These are phyloP conservation scores for Anas acuta DNA, from an alignment of 2,797 vertebrate genomes.

Conservation along the genomic window DNA sequence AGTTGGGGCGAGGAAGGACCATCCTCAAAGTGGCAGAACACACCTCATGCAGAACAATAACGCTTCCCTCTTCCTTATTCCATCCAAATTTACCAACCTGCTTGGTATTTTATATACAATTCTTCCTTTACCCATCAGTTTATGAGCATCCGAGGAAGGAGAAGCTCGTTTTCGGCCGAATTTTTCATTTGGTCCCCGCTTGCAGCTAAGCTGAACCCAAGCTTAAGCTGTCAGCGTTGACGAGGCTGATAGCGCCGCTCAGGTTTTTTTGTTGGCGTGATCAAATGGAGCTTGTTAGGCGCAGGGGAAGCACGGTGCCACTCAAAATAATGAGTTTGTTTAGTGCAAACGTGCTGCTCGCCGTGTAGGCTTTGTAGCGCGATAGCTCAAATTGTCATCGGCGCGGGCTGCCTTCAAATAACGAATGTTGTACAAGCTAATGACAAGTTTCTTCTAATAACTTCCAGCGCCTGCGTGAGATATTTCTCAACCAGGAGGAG, in stretches of 20 bases:
- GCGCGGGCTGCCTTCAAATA: not conserved
- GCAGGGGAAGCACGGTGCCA: not conserved
- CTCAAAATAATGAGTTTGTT: not conserved
- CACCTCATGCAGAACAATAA: not conserved
- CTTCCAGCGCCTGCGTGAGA: not conserved
- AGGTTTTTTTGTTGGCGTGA: not conserved
- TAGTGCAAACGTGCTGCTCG: not conserved
- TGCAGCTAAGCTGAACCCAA: not conserved
- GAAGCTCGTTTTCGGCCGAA: not conserved
- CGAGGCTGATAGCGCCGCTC: not conserved
- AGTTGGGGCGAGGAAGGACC: not conserved
- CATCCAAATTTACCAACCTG: not conserved
- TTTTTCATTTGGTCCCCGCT: not conserved
- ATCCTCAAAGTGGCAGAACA: not conserved
- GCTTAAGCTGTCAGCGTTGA: not conserved
- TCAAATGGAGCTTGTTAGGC: not conserved
- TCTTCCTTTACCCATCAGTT: not conserved
- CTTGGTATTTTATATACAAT: not conserved
- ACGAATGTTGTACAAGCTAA: not conserved
- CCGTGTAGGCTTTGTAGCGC: not conserved
- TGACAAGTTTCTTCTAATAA: not conserved
- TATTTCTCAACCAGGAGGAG: not conserved
- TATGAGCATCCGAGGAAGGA: not conserved
- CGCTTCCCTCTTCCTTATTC: not conserved
- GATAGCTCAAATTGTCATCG: not conserved